Base-by-base conservation (phyloP, 2,113 vertebrate genomes). In the Catharus fuscescens region DNA sequence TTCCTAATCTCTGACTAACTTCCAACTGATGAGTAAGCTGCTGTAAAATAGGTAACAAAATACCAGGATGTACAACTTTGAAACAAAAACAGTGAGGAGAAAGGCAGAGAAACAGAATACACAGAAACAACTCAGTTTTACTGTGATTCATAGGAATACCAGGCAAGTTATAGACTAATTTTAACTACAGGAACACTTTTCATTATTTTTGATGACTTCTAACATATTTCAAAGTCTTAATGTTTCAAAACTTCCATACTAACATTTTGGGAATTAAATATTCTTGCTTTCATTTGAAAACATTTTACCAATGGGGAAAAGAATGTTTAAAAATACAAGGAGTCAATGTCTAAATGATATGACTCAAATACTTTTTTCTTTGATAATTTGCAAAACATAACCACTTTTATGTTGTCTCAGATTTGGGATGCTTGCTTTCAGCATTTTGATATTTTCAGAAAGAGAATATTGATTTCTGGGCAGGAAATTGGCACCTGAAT, bases 1-100 rank as follows among this genome's bases (percentile, higher is more conserved):
- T 98, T 98, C 97, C 97, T 97, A 97, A 97, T 96, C 92, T 95
- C 94, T 97, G 97, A 97, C 94, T 96, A 95, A 95, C 95, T 98
- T 97, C 79, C 95, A 97, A 96, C 94, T 96, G 96, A 97, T 95
- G 96, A 96, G 72, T 83, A 95, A 93, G 89, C 57, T 91, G 90
- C 76, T 76, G 52, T 62, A 88, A 87, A 90, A 26, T 8, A 87
- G 95, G 96, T 93, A 57, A 70, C 70, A 78, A 96, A 95, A 20
- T 28, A 73, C 18, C 29, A 29, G 12, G 18, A 69, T 38, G 24
- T 73, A 64, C 40, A 71, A 47, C 31, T 83, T 83, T 54, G 84
- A 52, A 72, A 56, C 38, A 53, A 60, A 26, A 60, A 14, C 17
- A 40, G 28, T 7, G 28, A 45, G 13, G 20, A 71, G 28, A 81